Evolutionary conservation across 2,797 vertebrate genomes (phyloP), one percentile per base, ranked within the genome.

Genomic region (Spatula versicolor): DNA sequence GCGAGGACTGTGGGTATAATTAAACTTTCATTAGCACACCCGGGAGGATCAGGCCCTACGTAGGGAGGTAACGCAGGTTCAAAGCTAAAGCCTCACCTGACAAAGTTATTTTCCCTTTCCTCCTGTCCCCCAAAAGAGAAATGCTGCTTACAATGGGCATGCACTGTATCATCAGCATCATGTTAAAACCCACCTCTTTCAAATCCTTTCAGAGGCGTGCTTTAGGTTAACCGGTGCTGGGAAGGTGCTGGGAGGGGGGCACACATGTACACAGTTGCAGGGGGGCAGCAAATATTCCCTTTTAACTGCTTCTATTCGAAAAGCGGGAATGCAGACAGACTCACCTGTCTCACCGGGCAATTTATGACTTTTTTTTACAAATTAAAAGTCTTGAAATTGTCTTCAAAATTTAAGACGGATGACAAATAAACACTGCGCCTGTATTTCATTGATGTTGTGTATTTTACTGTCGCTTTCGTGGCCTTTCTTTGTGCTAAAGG

Each of bases 401-500:
- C 52, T 63, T 71, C 43, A 26, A 6, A 68, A 74, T 74, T 71
- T 66, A 17, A 72, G 73, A 41, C 13, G 13, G 72, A 43, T 18
- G n/a, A 52, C 78, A 58, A 77, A 1, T 28, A 37, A 68, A 72
- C 45, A 8, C 14, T n/a, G 28, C 58, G 72, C 33, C 66, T 81
- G 50, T 45, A 16, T 43, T 78, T 93, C 58, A 43, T 90, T 68
- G 72, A 19, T 1, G 37, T 1, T 22, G 25, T 4, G 41, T 78
- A 31, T 80, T 92, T 56, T 79, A 78, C 72, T 48, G 52, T 37
- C 6, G 1, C 55, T 73, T 74, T 59, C 11, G 1, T 16, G 75
- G 86, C 60, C 9, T 88, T 92, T 83, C 9, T 80, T 75, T 83
- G 84, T 83, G 91, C 94, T 75, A 50, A 75, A 83, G 87, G 87